These are phyloP conservation scores for Somateria mollissima DNA, from an alignment of 2,797 vertebrate genomes.

Conservation along the genomic window DNA sequence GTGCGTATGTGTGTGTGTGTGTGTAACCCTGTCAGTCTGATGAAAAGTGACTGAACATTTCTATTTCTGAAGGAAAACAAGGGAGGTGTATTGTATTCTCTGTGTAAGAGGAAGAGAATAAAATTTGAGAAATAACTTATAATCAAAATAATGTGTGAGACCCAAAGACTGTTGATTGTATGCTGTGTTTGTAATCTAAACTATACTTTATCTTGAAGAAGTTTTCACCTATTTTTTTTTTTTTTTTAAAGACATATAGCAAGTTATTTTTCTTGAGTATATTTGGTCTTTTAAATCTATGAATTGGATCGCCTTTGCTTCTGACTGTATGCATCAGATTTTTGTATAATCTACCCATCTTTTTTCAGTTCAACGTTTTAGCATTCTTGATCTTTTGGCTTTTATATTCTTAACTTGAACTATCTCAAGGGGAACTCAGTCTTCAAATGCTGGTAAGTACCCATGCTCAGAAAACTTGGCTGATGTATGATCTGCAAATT, in stretches of 20 bases:
- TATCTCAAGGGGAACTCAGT: not conserved
- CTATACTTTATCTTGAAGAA: not conserved
- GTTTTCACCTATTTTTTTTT: not conserved
- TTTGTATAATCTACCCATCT: not conserved
- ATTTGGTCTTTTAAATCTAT: not conserved
- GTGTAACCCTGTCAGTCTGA: conserved; percentile 24
- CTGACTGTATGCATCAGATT: not conserved
- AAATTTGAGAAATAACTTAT: conserved; percentile 16
- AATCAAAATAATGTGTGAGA: conserved; percentile 13
- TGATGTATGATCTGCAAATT: not conserved
- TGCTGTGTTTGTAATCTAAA: not conserved
- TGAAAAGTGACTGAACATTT: conserved; percentile 5
- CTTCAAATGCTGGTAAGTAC: not conserved
- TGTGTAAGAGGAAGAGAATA: conserved; percentile 31
- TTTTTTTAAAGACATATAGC: too few species aligned
- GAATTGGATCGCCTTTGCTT: not conserved
- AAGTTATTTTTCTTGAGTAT: not conserved
- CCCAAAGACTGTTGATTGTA: conserved; percentile 9
- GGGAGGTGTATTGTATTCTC: not conserved
- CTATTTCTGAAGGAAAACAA: conserved; percentile 1
- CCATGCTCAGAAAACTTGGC: not conserved
- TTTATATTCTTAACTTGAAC: not conserved
- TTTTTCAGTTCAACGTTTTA: not conserved
- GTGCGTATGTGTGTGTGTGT: too few species aligned
- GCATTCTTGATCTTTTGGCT: not conserved